Evolutionary conservation across 2,888 invertebrate genomes (phyloP).

Genomic region (Meta bourneti): DNA sequence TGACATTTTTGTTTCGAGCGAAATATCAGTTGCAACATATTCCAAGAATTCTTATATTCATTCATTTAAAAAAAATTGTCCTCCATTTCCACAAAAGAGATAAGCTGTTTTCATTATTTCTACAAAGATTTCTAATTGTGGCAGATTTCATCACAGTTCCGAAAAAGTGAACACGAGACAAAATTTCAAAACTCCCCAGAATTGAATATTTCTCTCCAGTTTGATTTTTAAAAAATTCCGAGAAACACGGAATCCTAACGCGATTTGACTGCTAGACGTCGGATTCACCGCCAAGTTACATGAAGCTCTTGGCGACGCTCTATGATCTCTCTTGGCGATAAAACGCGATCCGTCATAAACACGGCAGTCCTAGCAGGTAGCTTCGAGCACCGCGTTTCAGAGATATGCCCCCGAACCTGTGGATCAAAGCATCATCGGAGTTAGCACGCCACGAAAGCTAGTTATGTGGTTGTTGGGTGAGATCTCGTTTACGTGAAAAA

Average conservation of each 20-base stretch:
- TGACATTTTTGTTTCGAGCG: too few relatives aligned
- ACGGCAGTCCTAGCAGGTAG: constrained; percentile 70
- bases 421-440: constrained; percentile 58
- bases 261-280: neutral
- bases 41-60: too few relatives aligned
- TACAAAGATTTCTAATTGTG: neutral
- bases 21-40: too few relatives aligned
- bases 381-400: constrained; percentile 52
- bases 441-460: constrained; percentile 31
- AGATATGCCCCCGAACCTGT: constrained; percentile 70
- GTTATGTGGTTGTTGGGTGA: constrained; percentile 45
- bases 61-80: too few relatives aligned
- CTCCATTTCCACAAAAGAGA: too few relatives aligned
- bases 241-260: neutral
- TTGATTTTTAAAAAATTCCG: neutral
- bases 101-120: neutral
- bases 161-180: neutral
- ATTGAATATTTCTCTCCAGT: neutral
- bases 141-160: neutral
- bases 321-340: constrained; percentile 31
- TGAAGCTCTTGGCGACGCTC: constrained; percentile 10
- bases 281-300: neutral
- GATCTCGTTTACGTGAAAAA: constrained; percentile 27
- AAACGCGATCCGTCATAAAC: neutral
- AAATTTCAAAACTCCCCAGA: neutral